Percentiles rank a stretch among this genome's conserved stretches.
These are phyloP conservation scores for Synanthedon formicaeformis DNA, from an alignment of 2,888 invertebrate genomes.

Conservation along the genomic window DNA sequence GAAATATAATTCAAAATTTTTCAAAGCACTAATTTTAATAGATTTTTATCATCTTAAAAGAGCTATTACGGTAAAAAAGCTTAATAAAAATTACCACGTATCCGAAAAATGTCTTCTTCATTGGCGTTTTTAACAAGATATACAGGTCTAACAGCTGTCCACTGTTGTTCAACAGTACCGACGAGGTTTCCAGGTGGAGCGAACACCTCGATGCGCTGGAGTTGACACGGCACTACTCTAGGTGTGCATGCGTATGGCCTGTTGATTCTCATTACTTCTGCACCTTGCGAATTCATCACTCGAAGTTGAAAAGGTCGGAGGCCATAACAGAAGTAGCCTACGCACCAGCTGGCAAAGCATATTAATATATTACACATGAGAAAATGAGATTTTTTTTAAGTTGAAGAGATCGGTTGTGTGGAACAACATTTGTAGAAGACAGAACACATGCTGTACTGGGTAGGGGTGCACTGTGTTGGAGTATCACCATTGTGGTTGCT, in stretches of 20 bases:
- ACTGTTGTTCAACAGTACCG: slow-evolving; percentile 79
- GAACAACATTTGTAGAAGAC: too few species aligned
- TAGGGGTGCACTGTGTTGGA: too few species aligned
- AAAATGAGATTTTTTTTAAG: too few species aligned
- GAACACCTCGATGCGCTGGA: slow-evolving; percentile 78
- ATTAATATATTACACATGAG: too few species aligned
- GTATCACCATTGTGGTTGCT: too few species aligned
- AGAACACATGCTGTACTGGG: too few species aligned
- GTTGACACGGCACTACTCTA: slow-evolving; percentile 86
- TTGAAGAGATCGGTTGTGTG: too few species aligned
- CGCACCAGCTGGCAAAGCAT: slow-evolving; percentile 39
- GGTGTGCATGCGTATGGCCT: slow-evolving; percentile 83
- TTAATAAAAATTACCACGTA: slow-evolving; percentile 69
- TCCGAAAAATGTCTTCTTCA: slow-evolving; percentile 78
- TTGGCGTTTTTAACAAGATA: slow-evolving; percentile 77
- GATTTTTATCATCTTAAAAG: too few species aligned
- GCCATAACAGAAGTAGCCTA: slow-evolving; percentile 51
- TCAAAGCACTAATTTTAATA: too few species aligned
- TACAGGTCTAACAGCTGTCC: slow-evolving; percentile 76
- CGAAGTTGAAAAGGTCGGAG: slow-evolving; percentile 43
- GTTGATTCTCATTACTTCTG: slow-evolving; percentile 79
- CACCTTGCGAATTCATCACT: slow-evolving; percentile 30
- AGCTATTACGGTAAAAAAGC: not conserved
- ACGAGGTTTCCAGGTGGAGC: slow-evolving; percentile 76
- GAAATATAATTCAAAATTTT: too few species aligned